Conservation (phyloP, 2,797 vertebrate genomes). For the Diceros bicornis region DNA sequence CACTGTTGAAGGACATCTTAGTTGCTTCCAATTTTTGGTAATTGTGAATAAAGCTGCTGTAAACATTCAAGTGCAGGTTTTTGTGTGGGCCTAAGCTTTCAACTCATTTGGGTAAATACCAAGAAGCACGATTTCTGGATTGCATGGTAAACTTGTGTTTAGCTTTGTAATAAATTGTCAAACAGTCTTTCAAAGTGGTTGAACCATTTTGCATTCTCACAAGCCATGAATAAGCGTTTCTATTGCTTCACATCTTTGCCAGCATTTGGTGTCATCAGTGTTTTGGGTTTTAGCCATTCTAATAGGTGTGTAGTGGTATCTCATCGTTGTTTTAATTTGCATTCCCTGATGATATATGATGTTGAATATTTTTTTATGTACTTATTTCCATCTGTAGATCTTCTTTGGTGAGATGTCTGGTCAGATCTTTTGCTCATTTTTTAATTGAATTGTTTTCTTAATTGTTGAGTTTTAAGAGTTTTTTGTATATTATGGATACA, state of each 20-base stretch:
- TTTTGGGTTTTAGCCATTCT: not conserved
- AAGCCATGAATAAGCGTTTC: rapidly evolving
- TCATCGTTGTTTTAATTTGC: not conserved
- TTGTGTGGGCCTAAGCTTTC: not conserved
- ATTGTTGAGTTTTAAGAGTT: conserved; percentile 18
- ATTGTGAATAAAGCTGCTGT: not conserved
- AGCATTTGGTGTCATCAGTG: not conserved
- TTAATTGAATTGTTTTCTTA: not conserved
- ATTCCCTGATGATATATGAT: not conserved
- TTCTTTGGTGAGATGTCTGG: not conserved
- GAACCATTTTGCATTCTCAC: rapidly evolving
- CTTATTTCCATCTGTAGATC: not conserved
- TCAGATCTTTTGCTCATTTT: not conserved
- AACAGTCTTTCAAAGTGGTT: not conserved
- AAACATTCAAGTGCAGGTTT: not conserved
- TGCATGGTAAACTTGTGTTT: not conserved
- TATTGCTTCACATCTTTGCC: rapidly evolving
- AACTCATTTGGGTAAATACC: too few relatives aligned
- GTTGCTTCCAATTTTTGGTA: not conserved
- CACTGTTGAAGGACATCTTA: not conserved
- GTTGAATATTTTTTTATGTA: not conserved
- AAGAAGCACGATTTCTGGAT: rapidly evolving
- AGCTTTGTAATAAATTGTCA: too few relatives aligned
- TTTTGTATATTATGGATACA: not conserved
- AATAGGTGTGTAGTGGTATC: not conserved